A percentile compares a stretch with the other conserved stretches of the same genome.
Conservation (phyloP, 2,888 invertebrate species). For the Tinea trinotella region DNA sequence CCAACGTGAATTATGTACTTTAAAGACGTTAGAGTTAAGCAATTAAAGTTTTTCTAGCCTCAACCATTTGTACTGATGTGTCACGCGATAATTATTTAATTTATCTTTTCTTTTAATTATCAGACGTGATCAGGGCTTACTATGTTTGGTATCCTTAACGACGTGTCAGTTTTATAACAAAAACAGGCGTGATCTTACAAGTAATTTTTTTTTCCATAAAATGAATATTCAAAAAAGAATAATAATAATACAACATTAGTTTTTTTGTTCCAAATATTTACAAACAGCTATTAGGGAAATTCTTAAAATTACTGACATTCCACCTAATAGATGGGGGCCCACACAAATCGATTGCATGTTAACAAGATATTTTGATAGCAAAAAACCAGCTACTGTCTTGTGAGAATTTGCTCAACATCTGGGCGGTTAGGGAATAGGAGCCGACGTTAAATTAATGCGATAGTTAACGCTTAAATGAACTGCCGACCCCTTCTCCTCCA, state of each 20-base stretch:
- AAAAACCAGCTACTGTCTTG: conserved; percentile 46
- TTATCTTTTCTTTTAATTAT: conserved; percentile 36
- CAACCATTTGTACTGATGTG: conserved; percentile 39
- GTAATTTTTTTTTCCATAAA: too few species aligned
- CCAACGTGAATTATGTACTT: conserved; percentile 54
- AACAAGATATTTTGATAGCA: conserved; percentile 31
- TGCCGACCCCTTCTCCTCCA: conserved; percentile 35
- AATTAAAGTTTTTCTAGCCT: conserved; percentile 60
- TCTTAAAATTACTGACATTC: conserved; percentile 21
- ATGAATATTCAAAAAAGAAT: too few species aligned
- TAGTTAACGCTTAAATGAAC: conserved; percentile 64
- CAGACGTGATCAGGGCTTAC: background rate
- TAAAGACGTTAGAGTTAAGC: conserved; percentile 54
- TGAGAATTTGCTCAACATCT: conserved; percentile 56
- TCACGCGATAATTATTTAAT: conserved; percentile 49
- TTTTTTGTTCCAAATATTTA: background rate
- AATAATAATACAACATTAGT: too few species aligned
- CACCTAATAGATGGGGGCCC: conserved; percentile 31
- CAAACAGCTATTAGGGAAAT: background rate
- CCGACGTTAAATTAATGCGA: conserved; percentile 49
- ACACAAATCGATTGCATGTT: conserved; percentile 55
- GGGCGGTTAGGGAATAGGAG: conserved; percentile 43
- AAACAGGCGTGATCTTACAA: too few species aligned
- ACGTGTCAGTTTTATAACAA: too few species aligned
- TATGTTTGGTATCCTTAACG: background rate